These are phyloP conservation scores for Platycercus adscitus DNA, from an alignment of 2,113 vertebrate genomes.

Conservation along the genomic window DNA sequence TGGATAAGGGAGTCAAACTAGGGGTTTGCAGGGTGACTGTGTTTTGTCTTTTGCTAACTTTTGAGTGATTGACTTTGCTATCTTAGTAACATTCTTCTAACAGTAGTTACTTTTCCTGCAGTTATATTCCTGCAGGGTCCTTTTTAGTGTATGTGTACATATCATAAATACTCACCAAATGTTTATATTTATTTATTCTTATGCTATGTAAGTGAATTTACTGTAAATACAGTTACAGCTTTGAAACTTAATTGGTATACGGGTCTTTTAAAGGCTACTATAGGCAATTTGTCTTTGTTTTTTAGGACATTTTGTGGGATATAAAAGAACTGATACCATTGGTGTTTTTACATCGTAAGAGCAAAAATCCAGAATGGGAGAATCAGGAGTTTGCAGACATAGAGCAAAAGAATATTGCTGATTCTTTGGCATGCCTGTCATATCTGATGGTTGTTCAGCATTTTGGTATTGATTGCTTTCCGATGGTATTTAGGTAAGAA, in stretches of 20 bases:
- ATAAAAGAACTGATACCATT: slow-evolving; percentile 70
- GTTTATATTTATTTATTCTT: not conserved
- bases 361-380: slow-evolving; percentile 60
- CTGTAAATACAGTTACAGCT: not conserved
- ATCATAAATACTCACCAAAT: not conserved
- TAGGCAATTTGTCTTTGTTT: not conserved
- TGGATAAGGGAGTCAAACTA: not conserved
- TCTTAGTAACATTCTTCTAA: not conserved
- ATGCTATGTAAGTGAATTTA: not conserved
- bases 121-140: not conserved
- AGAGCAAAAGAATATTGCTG: slow-evolving; percentile 69
- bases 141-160: not conserved
- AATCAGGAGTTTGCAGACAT: slow-evolving; percentile 73
- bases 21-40: not conserved
- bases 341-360: slow-evolving; percentile 63
- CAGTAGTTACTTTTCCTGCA: not conserved
- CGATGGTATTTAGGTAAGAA: slow-evolving; percentile 88
- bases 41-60: not conserved
- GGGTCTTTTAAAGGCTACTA: not conserved
- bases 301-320: slow-evolving; percentile 74
- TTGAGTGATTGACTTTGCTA: not conserved
- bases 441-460: slow-evolving; percentile 93
- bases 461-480: slow-evolving; percentile 83
- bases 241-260: not conserved
- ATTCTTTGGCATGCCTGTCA: slow-evolving; percentile 87